Conservation (phyloP, 2,113 vertebrate genomes). For the Austrofundulus limnaeus region DNA sequence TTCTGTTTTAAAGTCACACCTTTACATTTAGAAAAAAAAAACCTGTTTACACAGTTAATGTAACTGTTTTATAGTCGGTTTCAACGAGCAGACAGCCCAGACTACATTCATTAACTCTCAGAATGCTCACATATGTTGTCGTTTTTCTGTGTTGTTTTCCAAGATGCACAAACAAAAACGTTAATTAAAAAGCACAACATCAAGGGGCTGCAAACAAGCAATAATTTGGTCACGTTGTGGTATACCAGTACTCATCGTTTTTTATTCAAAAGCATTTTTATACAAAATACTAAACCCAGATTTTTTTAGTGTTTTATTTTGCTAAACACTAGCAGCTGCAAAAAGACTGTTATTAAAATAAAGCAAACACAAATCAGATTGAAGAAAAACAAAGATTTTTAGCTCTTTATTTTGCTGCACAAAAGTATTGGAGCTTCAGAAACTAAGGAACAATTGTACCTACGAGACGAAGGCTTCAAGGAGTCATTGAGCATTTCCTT, state of each 20-base stretch:
- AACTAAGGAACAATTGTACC: neutral
- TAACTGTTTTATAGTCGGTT: no score
- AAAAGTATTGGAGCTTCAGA: neutral
- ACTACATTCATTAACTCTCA: neutral
- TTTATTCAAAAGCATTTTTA: neutral
- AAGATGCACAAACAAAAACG: neutral
- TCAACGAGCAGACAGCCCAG: no score
- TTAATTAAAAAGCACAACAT: neutral
- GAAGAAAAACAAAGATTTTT: neutral
- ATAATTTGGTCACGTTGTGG: no score
- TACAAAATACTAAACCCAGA: neutral
- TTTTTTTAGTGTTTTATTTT: constrained; percentile 3
- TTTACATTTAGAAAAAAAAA: neutral
- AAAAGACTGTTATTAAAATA: neutral
- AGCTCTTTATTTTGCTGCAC: neutral
- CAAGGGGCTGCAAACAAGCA: neutral
- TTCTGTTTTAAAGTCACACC: neutral
- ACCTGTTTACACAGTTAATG: no score
- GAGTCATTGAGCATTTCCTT: neutral
- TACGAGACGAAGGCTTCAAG: neutral
- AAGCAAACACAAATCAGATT: neutral
- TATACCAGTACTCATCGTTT: no score
- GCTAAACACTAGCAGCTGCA: neutral
- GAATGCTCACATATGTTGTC: neutral
- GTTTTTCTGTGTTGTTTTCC: neutral